Evolutionary conservation across 1,140 invertebrate genomes (phyloP), one percentile per base, ranked within the genome.

Genomic region (Trichonephila inaurata): DNA sequence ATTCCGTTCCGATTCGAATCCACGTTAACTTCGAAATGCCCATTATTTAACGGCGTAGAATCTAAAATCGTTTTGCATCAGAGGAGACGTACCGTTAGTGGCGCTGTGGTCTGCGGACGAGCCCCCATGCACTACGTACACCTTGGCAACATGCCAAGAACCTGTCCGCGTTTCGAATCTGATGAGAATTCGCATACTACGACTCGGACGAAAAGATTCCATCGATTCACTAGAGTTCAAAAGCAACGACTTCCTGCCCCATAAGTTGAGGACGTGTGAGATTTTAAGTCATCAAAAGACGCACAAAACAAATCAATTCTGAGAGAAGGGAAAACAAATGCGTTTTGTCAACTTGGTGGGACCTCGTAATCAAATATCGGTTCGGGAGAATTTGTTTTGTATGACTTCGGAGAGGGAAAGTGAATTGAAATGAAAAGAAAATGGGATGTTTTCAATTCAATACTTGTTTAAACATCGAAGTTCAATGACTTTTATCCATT

Each of bases 71-170:
- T 40, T 77, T 77, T 77, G 24, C 72, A 40, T 33, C 72, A 77
- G 10, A 33, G 28, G 28, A 77, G 72, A 77, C 72, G 72, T 40
- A 77, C 72, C 72, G 16, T 18, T 7, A n/a, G 58, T n/a, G 58
- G 85, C 85, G 85, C 85, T 86, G 85, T 16, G 58, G 85, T 86
- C 85, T 64, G 85, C 85, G 58, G 85, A 16, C 85, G 60, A 86
- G 85, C 72, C 72, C 58, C 85, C 60, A 28, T 60, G 51, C 82
- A 85, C 58, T 61, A 60, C 24, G 58, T 60, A 58, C 58, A 86
- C 24, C 16, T 18, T 86, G 85, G 85, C 85, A 86, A 33, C 5
- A 8, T 62, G 85, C 85, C 85, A 86, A 28, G 14, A 86, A 86
- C 51, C 85, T 86, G 51, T 58, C 85, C 85, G 28, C 24, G 14